Evolutionary conservation across 2,797 vertebrate species (phyloP), one percentile per base, ranked within the genome.

Genomic region (Rousettus madagascariensis): DNA sequence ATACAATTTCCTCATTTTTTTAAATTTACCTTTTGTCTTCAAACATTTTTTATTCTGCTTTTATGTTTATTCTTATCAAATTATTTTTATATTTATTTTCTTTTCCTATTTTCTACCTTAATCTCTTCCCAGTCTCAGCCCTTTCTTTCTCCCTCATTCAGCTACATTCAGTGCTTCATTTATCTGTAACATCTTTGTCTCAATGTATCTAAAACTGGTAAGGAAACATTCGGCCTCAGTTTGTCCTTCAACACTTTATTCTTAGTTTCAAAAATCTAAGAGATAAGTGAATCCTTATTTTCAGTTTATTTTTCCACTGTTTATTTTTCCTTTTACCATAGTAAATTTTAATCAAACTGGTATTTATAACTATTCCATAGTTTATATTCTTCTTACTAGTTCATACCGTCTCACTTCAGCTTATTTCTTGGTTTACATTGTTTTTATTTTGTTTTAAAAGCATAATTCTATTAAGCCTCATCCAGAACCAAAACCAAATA

Each of bases 241-340:
- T 75, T 66, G 68, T 90, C 65, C 63, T 96, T 65, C 96, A 90
- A 65, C 61, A 75, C 96, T 95, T 93, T 38, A 87, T 86, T 91
- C 24, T 85, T 63, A 85, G 33, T 86, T 96, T 95, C 49, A 95
- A 69, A 94, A 95, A 66, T 77, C 3, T 91, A 63, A 80, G 36
- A 95, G 30, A 88, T 71, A 90, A 93, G 6, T 63, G 38, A 96
- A 93, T 89, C 38, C 41, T 78, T 80, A 43, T 71, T 95, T 93
- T 90, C 61, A 68, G 10, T 82, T 87, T 95, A 22, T 92, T 97
- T 96, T 88, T 77, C 36, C 38, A 28, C 13, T 92, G 28, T 6
- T 83, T 28, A 46, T 69, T 74, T 93, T 92, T 93, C 69, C 30
- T 85, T 96, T 91, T 86, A 43, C 86, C 83, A 5, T 55, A 66